Conservation (phyloP, 1,140 invertebrate genomes). For the Carcinoscorpius rotundicauda region DNA sequence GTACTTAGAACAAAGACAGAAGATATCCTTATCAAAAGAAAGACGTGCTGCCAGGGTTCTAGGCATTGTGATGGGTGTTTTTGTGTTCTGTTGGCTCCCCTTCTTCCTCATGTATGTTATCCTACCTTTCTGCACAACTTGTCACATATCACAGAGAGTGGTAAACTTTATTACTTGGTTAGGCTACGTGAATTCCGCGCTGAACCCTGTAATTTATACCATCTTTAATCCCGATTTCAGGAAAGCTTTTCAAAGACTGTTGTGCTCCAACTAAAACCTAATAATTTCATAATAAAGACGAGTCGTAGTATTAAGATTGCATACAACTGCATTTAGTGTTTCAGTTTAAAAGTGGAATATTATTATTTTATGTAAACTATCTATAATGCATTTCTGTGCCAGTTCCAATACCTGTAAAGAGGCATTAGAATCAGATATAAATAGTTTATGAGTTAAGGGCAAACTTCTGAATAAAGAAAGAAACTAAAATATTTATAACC, state of each 20-base stretch:
- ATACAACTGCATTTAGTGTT: too few relatives aligned
- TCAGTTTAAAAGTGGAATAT: too few relatives aligned
- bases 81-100: slow-evolving; percentile 91
- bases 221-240: slow-evolving; percentile 96
- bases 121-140: slow-evolving; percentile 64
- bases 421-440: too few relatives aligned
- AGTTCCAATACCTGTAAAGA: too few relatives aligned
- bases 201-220: slow-evolving; percentile 94
- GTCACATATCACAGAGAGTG: slow-evolving; percentile 56
- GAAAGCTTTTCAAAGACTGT: slow-evolving; percentile 60
- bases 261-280: slow-evolving; percentile 10
- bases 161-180: slow-evolving; percentile 90
- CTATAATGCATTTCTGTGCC: too few relatives aligned
- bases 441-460: too few relatives aligned
- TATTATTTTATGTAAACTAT: too few relatives aligned
- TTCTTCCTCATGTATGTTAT: slow-evolving; percentile 93
- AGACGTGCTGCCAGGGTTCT: slow-evolving; percentile 79
- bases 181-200: slow-evolving; percentile 91
- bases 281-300: too few relatives aligned
- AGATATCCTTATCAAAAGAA: slow-evolving; percentile 82
- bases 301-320: too few relatives aligned
- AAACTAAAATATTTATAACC: too few relatives aligned
- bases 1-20: slow-evolving; percentile 85
- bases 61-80: slow-evolving; percentile 81
- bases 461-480: too few relatives aligned